Evolutionary conservation across 64 coral and sea anemone species (phyloP).

Genomic region (Stylophora pistillata): DNA sequence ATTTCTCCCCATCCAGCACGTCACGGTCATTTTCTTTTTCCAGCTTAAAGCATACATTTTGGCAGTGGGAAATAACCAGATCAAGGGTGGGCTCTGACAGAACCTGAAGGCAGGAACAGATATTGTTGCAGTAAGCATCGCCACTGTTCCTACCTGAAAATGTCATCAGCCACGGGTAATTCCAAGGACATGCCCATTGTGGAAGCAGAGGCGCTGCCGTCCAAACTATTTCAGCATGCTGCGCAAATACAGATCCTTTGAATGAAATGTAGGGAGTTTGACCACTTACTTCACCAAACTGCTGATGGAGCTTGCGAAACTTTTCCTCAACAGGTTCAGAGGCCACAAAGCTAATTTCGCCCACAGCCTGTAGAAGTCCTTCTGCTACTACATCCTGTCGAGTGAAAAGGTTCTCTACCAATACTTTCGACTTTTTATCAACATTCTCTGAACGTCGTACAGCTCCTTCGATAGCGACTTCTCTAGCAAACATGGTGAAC

Average conservation of each 20-base stretch:
- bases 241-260: conserved; percentile 30
- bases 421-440: conserved; percentile 33
- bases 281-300: conserved; percentile 22
- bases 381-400: background rate
- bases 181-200: background rate
- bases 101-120: background rate
- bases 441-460: background rate
- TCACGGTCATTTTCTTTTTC: conserved; percentile 18
- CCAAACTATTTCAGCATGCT: conserved; percentile 15
- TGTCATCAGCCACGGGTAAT: background rate
- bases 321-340: conserved; percentile 1
- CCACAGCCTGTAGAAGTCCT: conserved; percentile 30
- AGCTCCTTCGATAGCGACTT: conserved; percentile 35
- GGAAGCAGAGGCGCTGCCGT: conserved; percentile 46
- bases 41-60: conserved; percentile 18
- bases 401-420: conserved; percentile 25
- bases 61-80: conserved; percentile 32
- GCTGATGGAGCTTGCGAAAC: conserved; percentile 9
- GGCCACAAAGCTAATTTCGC: conserved; percentile 28
- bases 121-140: conserved; percentile 3
- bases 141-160: background rate
- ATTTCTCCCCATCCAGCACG: background rate
- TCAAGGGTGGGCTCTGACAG: conserved; percentile 2
- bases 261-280: conserved; percentile 42
- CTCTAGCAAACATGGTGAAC: conserved; percentile 25